A percentile compares a stretch with the other conserved stretches of the same genome.
phyloP scores from a whole-genome alignment of 2,888 invertebrate species.

The Rhopalosiphum nymphaeae region DNA sequence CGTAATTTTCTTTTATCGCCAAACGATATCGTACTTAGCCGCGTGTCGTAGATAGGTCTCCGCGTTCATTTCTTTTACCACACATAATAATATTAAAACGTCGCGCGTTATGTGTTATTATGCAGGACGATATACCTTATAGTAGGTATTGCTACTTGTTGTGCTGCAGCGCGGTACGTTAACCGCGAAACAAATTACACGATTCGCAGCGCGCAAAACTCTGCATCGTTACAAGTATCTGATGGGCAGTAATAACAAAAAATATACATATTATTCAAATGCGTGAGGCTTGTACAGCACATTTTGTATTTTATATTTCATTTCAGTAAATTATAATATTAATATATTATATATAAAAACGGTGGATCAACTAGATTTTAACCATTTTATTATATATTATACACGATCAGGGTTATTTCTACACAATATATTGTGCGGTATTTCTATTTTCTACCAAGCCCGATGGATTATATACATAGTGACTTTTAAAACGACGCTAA shows the following conservation, averaged over 20 bases:
- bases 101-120: not conserved
- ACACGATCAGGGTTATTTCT: not conserved
- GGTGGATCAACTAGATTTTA: not conserved
- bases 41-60: not conserved
- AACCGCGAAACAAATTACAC: not conserved
- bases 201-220: not conserved
- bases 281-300: not conserved
- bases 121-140: not conserved
- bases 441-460: not conserved
- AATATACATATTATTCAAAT: not conserved
- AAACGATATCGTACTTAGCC: not conserved
- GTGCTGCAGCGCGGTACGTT: not conserved
- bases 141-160: not conserved
- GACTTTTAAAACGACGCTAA: not conserved
- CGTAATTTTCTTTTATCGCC: slow-evolving; percentile 13
- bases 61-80: not conserved
- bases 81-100: not conserved
- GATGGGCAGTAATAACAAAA: not conserved
- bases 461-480: not conserved
- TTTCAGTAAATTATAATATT: not conserved
- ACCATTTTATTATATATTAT: not conserved
- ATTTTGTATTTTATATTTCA: not conserved
- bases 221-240: not conserved
- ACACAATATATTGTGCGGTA: not conserved
- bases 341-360: not conserved